Base-by-base conservation (phyloP, 2,113 vertebrate species). In the Pseudopodoces humilis region DNA sequence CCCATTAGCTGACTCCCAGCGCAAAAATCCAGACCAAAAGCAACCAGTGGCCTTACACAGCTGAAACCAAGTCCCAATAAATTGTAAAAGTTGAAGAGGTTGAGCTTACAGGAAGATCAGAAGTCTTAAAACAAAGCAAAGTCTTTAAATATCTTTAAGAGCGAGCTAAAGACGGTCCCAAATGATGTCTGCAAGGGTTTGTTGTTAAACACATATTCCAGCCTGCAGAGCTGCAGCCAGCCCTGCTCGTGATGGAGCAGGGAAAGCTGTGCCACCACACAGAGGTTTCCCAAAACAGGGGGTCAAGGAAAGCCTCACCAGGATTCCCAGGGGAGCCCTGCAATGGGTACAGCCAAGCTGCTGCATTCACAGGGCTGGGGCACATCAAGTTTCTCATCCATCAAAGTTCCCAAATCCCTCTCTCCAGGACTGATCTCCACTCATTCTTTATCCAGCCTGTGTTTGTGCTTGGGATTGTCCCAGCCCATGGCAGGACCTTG, bases 191-290 rank as follows among this genome's bases (percentile, higher is more conserved):
- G 22, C 67, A 24, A 49, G 76, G 62, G 49, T 79, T 18, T 89
- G 52, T 2, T 58, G 47, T 20, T 62, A 14, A 47, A 55, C 49
- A 53, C 3, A 18, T 3, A 13, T 28, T 41, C 13, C 60, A 92
- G 77, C 6, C 76, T 39, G 31, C 49, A 58, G 67, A 5, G 41
- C 46, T 1, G 4, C 70, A 71, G 91, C 67, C 65, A 76, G 21
- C 8, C 8, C 83, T 0, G 8, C 52, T 39, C 3, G 1, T 15
- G 55, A 46, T 1, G 1, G 25, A 49, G n/a, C 1, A 0, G 68
- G 50, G 17, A 79, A 47, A 39, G 62, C 85, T 49, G 53, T 19
- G 64, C 23, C 74, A 30, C 0, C 2, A 44, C 53, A 20, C 24
- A 14, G 25, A 50, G 27, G 30, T 4, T 43, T 64, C 84, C 74